Evolutionary conservation across 1,140 invertebrate genomes (phyloP), one percentile per base, ranked within the genome.

Genomic region (Drosophila orosa): DNA sequence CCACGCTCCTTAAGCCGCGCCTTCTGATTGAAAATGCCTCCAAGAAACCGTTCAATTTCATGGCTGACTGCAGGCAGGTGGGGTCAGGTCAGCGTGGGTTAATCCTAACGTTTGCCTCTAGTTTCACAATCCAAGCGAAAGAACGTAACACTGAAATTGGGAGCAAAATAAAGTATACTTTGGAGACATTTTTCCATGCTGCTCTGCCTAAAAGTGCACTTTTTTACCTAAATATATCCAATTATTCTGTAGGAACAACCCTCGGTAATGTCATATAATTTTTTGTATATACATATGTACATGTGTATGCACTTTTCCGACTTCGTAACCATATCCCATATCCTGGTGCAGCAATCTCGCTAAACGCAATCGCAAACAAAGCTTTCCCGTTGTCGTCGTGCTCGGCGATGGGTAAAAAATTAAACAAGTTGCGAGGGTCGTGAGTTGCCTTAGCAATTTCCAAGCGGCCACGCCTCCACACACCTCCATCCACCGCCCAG

Each of bases 321-420:
- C 60, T 62, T 50, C n/a, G n/a, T 25, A 52, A 35, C 35, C 55
- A 39, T 54, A 71, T 60, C 27, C 37, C 60, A 56, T 73, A 80
- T 85, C 80, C 59, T 15, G 57, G 24, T 17, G 33, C 44, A 29
- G 35, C 69, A 81, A 85, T 85, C 82, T 86, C 60, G 25, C 78
- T 81, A 85, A 85, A 80, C 81, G 67, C 63, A 80, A 85, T 84
- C 19, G 69, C 69, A 87, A 78, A 87, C 77, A 84, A 77, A 80
- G 67, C 61, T 52, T 50, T 44, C 52, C 55, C 66, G 33, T 67
- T 65, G 58, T 74, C 59, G 52, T 47, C 60, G 58, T 55, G 60
- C 69, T 71, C 45, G 59, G 61, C 62, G 54, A 80, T 54, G 81
- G 74, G 62, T 77, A 50, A 59, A 76, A 77, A 76, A 68, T 73